Evolutionary conservation across 2,888 invertebrate species (phyloP).

Genomic region (Sphaerophoria rueppellii): DNA sequence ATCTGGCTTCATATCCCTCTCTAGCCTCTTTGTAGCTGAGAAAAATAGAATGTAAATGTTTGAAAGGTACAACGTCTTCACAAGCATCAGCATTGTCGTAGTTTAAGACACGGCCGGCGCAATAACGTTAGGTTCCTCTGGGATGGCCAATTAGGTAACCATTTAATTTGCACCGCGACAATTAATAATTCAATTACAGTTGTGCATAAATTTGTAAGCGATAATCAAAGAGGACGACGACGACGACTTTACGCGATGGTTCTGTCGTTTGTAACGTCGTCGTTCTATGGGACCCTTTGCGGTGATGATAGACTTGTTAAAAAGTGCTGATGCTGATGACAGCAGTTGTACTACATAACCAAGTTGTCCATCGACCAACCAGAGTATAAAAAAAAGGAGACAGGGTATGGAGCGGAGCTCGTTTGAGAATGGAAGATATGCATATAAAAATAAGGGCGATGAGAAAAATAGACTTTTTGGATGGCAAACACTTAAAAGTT

Average conservation of each 20-base stretch:
- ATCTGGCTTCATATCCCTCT: not conserved
- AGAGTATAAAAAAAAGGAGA: too few relatives aligned
- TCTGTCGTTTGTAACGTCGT: not conserved
- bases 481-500: not conserved
- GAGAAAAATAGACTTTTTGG: too few relatives aligned
- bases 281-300: too few relatives aligned
- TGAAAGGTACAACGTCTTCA: not conserved
- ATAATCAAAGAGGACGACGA: conserved; percentile 26
- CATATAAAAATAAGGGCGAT: too few relatives aligned
- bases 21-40: not conserved
- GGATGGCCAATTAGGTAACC: conserved; percentile 54
- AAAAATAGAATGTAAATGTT: conserved; percentile 15
- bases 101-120: not conserved
- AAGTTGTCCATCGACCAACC: too few relatives aligned
- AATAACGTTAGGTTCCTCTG: not conserved
- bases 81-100: too few relatives aligned
- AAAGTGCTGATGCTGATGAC: too few relatives aligned
- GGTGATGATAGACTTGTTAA: too few relatives aligned
- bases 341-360: too few relatives aligned
- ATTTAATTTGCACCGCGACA: conserved; percentile 67
- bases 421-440: too few relatives aligned
- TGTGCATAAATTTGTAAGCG: conserved; percentile 62
- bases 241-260: not conserved
- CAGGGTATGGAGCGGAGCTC: too few relatives aligned
- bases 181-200: conserved; percentile 66